phyloP scores from a whole-genome alignment of 2,888 invertebrate genomes.

The Scaptomyza tumidula region DNA sequence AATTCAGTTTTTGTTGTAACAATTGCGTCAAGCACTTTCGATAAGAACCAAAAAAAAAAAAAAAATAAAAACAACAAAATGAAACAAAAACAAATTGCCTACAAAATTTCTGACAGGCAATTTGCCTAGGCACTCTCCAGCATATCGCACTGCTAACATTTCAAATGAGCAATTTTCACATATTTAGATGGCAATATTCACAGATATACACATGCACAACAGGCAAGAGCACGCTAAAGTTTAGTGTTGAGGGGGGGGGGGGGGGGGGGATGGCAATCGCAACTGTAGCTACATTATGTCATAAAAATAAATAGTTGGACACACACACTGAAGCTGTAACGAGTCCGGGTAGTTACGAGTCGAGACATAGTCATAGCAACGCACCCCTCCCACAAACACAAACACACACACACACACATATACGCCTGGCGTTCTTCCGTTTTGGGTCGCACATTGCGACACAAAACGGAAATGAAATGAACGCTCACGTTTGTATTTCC shows the following conservation, averaged over 20 bases:
- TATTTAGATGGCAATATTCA: slow-evolving; percentile 71
- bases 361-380: slow-evolving; percentile 55
- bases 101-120: slow-evolving; percentile 79
- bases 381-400: slow-evolving; percentile 4
- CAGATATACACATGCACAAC: slow-evolving; percentile 25
- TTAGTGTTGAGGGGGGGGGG: neutral
- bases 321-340: slow-evolving; percentile 25
- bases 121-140: slow-evolving; percentile 60
- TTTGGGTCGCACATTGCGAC: slow-evolving; percentile 19
- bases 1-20: slow-evolving; percentile 24
- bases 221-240: neutral
- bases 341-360: slow-evolving; percentile 50
- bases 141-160: slow-evolving; percentile 50
- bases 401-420: neutral
- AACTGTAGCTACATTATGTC: slow-evolving; percentile 70
- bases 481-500: slow-evolving; percentile 58
- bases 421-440: neutral
- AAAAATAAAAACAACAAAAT: slow-evolving; percentile 17
- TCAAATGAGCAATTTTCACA: slow-evolving; percentile 79
- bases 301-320: slow-evolving; percentile 76
- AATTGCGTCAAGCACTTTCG: slow-evolving; percentile 62
- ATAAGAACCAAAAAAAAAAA: slow-evolving; percentile 53
- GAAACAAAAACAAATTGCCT: slow-evolving; percentile 67
- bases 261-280: slow-evolving; percentile 18
- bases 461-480: slow-evolving; percentile 60